Conservation (phyloP, 1,140 invertebrate genomes). For the Eumaeus atala region DNA sequence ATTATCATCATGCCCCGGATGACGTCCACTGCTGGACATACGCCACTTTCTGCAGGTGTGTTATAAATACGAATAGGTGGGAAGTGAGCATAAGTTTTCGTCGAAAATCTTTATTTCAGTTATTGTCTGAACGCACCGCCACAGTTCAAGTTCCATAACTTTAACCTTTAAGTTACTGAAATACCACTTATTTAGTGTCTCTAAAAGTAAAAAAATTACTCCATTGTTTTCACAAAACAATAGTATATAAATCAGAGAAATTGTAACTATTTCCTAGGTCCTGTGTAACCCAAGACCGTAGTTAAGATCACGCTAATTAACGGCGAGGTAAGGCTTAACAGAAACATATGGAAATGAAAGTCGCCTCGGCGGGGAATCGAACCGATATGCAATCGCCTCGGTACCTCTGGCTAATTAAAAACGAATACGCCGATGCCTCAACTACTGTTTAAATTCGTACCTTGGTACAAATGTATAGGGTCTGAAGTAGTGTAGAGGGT, state of each 20-base stretch:
- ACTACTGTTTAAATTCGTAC: conserved; percentile 1
- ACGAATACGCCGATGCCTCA: conserved; percentile 4
- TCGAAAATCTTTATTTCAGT: no score
- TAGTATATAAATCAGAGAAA: neutral
- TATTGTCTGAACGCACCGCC: no score
- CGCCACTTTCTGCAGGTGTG: no score
- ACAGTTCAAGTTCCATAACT: no score
- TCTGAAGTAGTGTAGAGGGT: neutral
- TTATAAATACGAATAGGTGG: no score
- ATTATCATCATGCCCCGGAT: no score
- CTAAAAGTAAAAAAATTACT: neutral
- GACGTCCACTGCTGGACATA: no score
- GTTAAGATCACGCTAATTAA: conserved; percentile 24
- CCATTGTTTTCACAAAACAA: conserved; percentile 4
- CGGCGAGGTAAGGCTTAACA: conserved; percentile 16
- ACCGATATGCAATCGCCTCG: conserved; percentile 27
- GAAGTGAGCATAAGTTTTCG: no score
- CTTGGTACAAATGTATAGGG: conserved; percentile 3
- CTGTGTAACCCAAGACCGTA: conserved; percentile 5
- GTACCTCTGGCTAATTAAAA: conserved; percentile 26
- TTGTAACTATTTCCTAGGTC: conserved; percentile 7
- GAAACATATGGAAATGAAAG: conserved; percentile 22
- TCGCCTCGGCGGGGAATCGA: conserved; percentile 23
- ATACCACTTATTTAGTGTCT: neutral
- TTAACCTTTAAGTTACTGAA: no score